phyloP scores from a whole-genome alignment of 2,797 vertebrate species.

The Danio aesculapii region DNA sequence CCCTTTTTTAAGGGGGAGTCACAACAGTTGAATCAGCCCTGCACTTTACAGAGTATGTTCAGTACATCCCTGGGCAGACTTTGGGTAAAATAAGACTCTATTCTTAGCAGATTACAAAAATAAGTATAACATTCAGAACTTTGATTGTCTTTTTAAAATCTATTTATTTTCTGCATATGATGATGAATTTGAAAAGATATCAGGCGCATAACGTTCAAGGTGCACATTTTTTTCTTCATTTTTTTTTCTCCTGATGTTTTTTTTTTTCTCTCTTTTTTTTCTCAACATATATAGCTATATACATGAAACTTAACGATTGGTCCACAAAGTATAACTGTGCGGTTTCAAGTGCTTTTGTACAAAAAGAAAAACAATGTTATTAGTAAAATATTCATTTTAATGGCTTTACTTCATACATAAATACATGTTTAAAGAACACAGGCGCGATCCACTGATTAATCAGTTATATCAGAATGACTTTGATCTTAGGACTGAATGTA shows the following conservation, averaged over 20 bases:
- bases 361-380: conserved; percentile 99
- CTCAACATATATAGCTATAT: conserved; percentile 84
- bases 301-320: conserved; percentile 94
- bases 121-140: conserved; percentile 98
- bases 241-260: conserved; percentile 71
- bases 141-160: conserved; percentile 96
- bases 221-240: conserved; percentile 82
- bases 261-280: conserved; percentile 65
- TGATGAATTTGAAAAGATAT: conserved; percentile 91
- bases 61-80: conserved; percentile 81
- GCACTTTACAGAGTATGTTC: conserved; percentile 76
- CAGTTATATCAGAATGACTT: conserved; percentile 94
- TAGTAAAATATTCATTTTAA: conserved; percentile 99
- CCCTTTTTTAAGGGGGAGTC: conserved; percentile 29
- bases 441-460: conserved; percentile 93
- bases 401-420: conserved; percentile 99
- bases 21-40: conserved; percentile 54
- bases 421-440: conserved; percentile 99
- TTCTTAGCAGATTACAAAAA: conserved; percentile 91
- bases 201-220: conserved; percentile 91
- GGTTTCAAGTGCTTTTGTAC: conserved; percentile 98
- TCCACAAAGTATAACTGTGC: conserved; percentile 99
- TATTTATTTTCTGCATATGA: conserved; percentile 92
- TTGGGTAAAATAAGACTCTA: conserved; percentile 77
- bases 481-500: conserved; percentile 80